phyloP scores from a whole-genome alignment of 2,888 invertebrate genomes.

The Pandemis cinnamomeana region DNA sequence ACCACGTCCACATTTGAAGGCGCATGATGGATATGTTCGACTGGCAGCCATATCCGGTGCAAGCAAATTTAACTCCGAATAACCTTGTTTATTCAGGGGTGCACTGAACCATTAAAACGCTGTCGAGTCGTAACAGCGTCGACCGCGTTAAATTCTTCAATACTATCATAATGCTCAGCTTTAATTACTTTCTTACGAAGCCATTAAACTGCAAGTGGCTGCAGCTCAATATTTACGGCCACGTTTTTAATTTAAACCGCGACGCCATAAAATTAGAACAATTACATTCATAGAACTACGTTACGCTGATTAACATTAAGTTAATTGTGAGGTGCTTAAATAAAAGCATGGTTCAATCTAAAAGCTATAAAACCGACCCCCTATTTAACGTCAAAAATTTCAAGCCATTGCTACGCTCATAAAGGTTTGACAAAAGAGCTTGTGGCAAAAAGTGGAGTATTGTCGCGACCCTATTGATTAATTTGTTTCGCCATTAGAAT shows the following conservation, averaged over 20 bases:
- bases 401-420: constrained; percentile 53
- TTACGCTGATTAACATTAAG: constrained; percentile 45
- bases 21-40: constrained; percentile 77
- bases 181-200: constrained; percentile 82
- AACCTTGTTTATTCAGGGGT: constrained; percentile 82
- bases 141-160: constrained; percentile 81
- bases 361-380: constrained; percentile 51
- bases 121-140: constrained; percentile 73
- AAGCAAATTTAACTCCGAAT: constrained; percentile 81
- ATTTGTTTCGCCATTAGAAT: constrained; percentile 79
- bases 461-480: constrained; percentile 75
- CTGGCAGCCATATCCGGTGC: constrained; percentile 81
- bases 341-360: constrained; percentile 45
- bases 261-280: constrained; percentile 67
- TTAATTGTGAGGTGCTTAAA: constrained; percentile 46
- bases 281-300: constrained; percentile 56
- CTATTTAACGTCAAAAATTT: constrained; percentile 51
- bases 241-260: constrained; percentile 67
- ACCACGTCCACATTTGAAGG: constrained; percentile 69
- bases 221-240: constrained; percentile 70
- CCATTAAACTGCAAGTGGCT: constrained; percentile 77
- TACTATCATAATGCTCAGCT: constrained; percentile 80
- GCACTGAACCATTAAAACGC: constrained; percentile 81
- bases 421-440: constrained; percentile 59
- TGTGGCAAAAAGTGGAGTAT: constrained; percentile 64